Percentiles rank a stretch among this genome's conserved stretches.
phyloP scores from a whole-genome alignment of 2,113 vertebrate genomes.

The Serinus canaria region DNA sequence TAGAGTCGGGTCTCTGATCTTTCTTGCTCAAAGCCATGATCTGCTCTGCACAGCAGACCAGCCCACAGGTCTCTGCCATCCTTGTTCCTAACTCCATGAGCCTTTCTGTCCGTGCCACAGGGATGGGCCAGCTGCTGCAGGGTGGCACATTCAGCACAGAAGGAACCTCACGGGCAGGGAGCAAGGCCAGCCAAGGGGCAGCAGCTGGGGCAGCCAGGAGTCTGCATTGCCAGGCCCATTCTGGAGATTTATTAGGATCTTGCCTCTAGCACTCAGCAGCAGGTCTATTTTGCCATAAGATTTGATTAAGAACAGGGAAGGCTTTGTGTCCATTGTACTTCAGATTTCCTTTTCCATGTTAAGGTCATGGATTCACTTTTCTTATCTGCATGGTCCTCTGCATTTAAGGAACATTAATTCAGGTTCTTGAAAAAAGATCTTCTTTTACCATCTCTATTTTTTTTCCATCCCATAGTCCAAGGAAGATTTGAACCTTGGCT shows the following conservation, averaged over 20 bases:
- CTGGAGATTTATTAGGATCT: not conserved
- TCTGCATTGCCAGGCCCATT: not conserved
- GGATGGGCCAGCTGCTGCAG: accelerated
- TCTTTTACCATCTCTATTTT: not conserved
- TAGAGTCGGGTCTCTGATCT: not conserved
- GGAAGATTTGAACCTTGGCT: not conserved
- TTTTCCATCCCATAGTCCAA: not conserved
- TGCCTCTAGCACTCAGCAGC: not conserved
- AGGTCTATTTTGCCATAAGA: not conserved
- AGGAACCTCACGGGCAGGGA: not conserved
- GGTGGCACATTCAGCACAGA: not conserved
- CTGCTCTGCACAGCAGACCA: not conserved
- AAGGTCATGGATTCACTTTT: not conserved
- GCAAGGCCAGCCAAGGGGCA: accelerated
- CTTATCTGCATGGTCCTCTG: not conserved
- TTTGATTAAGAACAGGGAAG: not conserved
- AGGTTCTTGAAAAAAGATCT: not conserved
- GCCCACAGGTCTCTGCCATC: not conserved
- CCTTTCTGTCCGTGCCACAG: accelerated
- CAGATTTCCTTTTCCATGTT: not conserved
- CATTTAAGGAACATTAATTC: not conserved
- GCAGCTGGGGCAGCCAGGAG: not conserved
- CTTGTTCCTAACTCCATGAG: not conserved
- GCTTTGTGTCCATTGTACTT: not conserved
- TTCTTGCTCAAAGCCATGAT: not conserved